Conservation (phyloP, 2,113 vertebrate species). For the Xenotilapia leptura region DNA sequence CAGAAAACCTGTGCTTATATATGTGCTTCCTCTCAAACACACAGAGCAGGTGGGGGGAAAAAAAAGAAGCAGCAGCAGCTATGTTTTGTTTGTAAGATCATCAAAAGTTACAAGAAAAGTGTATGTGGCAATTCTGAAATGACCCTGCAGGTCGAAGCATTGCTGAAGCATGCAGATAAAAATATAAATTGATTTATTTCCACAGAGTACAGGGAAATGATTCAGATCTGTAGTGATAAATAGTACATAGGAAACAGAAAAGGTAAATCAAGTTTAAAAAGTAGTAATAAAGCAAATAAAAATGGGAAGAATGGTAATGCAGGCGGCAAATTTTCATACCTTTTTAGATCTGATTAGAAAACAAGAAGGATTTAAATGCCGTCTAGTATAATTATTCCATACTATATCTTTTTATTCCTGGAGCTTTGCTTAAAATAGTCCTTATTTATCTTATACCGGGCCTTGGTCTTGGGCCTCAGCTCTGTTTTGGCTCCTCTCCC, state of each 20-base stretch:
- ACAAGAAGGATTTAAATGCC: background rate
- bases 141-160: background rate
- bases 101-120: slow-evolving; percentile 29
- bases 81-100: slow-evolving; percentile 1
- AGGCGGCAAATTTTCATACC: background rate
- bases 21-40: slow-evolving; percentile 38
- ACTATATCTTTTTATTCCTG: background rate
- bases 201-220: background rate
- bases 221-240: background rate
- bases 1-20: background rate
- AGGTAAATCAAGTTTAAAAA: background rate
- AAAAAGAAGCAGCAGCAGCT: background rate
- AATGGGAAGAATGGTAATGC: background rate
- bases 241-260: background rate
- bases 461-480: background rate
- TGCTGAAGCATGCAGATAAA: background rate
- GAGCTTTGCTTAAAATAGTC: background rate
- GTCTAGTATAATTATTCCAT: background rate
- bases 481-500: background rate
- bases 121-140: slow-evolving; percentile 4
- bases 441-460: background rate
- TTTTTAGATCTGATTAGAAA: background rate
- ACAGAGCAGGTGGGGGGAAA: background rate
- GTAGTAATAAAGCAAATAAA: background rate
- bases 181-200: background rate